Percentiles rank a stretch among this genome's conserved stretches.
These are phyloP conservation scores for Empis livida DNA, from an alignment of 2,888 invertebrate genomes.

Conservation along the genomic window DNA sequence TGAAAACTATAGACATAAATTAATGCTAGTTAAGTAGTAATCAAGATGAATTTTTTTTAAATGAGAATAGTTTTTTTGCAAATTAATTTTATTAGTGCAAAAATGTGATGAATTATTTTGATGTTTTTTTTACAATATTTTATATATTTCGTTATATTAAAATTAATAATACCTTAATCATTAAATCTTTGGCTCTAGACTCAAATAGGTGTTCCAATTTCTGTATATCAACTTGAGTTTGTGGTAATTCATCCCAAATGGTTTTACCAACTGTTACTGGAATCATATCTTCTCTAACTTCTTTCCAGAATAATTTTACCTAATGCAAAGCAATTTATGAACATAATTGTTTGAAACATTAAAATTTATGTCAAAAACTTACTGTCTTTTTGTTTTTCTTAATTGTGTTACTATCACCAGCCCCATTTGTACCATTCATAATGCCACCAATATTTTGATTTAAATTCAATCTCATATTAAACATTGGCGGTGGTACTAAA, in stretches of 20 bases:
- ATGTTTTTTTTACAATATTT: no score
- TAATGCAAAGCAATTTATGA: constrained; percentile 10
- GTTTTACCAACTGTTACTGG: constrained; percentile 51
- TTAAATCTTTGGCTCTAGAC: constrained; percentile 86
- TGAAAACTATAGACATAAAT: no score
- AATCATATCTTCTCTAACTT: constrained; percentile 57
- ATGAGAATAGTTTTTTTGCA: no score
- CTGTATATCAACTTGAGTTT: constrained; percentile 76
- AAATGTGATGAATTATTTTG: no score
- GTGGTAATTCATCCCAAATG: constrained; percentile 85
- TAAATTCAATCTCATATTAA: constrained; percentile 30
- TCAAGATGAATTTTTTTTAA: no score
- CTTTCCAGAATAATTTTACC: constrained; percentile 91
- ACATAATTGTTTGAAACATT: neutral
- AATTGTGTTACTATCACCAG: constrained; percentile 35
- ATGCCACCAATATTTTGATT: constrained; percentile 22
- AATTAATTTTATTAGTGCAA: no score
- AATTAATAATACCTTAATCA: constrained; percentile 60
- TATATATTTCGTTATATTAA: no score
- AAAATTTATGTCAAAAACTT: neutral
- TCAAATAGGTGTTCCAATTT: constrained; percentile 95
- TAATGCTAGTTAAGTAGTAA: no score
- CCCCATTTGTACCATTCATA: constrained; percentile 13
- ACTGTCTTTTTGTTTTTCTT: constrained; percentile 93
- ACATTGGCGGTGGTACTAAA: constrained; percentile 40